Percentiles rank a stretch among this genome's conserved stretches.
phyloP scores from a whole-genome alignment of 2,113 vertebrate species.

The Cyanoliseus patagonus region DNA sequence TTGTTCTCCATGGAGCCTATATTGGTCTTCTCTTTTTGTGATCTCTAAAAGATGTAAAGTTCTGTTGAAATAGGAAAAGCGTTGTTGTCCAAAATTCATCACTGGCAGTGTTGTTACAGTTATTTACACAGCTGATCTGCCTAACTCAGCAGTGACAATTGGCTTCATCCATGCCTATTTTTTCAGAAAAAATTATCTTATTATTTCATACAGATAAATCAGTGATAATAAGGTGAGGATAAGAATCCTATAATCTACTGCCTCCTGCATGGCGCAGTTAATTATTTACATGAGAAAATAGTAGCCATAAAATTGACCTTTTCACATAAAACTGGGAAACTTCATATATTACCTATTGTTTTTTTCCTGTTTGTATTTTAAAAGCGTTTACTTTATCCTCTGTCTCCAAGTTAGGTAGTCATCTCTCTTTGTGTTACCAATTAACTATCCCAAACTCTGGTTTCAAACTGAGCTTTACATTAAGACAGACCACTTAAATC shows the following conservation, averaged over 20 bases:
- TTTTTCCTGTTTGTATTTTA: not conserved
- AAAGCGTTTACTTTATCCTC: not conserved
- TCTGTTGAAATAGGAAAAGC: not conserved
- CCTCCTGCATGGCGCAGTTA: not conserved
- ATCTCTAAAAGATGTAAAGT: not conserved
- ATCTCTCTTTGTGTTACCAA: not conserved
- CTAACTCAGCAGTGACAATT: not conserved
- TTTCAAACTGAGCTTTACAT: not conserved
- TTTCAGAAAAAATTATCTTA: not conserved
- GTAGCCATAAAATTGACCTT: not conserved
- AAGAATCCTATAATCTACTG: not conserved
- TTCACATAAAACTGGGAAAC: not conserved
- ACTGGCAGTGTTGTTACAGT: not conserved
- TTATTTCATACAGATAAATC: not conserved
- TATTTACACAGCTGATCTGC: not conserved
- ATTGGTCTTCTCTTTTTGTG: not conserved
- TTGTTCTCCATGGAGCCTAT: not conserved
- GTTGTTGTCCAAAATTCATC: not conserved
- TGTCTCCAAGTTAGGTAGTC: not conserved
- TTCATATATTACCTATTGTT: rapidly evolving
- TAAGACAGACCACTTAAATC: not conserved
- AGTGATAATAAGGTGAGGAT: not conserved
- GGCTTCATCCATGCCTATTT: not conserved
- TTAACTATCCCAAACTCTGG: not conserved
- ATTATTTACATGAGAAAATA: not conserved